Percentiles rank a stretch among this genome's conserved stretches.
These are phyloP conservation scores for Microcebus jonahi DNA, from an alignment of 2,113 vertebrate species.

Conservation along the genomic window DNA sequence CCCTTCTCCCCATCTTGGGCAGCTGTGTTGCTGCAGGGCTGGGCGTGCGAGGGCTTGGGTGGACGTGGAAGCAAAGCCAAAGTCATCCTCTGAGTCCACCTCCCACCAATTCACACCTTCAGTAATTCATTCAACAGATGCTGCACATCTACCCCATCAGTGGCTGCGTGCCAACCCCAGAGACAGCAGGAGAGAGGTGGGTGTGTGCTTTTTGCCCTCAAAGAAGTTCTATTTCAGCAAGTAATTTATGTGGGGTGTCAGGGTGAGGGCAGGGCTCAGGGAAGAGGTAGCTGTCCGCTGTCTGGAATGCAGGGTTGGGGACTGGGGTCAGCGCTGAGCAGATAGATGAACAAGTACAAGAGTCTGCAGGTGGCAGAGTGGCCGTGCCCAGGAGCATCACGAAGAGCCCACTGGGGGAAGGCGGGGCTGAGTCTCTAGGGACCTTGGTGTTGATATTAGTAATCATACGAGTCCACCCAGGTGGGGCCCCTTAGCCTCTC, in stretches of 20 bases:
- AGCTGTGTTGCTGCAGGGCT: too few relatives aligned
- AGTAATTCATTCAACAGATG: not conserved
- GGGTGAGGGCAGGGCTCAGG: rapidly evolving
- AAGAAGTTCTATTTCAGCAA: not conserved
- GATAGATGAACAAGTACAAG: not conserved
- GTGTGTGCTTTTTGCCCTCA: not conserved
- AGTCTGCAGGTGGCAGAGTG: not conserved
- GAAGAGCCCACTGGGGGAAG: not conserved
- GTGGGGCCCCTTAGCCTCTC: not conserved
- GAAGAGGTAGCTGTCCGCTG: too few relatives aligned
- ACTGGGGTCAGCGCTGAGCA: not conserved
- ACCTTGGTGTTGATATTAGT: not conserved
- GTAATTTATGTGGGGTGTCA: not conserved
- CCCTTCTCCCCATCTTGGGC: not conserved
- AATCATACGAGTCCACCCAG: too few relatives aligned
- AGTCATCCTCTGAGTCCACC: not conserved
- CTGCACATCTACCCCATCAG: rapidly evolving
- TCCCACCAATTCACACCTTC: not conserved
- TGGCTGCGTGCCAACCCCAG: not conserved
- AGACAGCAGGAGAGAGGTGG: not conserved
- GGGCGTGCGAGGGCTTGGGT: not conserved
- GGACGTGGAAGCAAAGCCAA: not conserved
- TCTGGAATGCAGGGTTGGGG: not conserved
- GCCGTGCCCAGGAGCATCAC: not conserved
- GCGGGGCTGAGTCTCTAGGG: rapidly evolving